Evolutionary conservation across 2,888 invertebrate species (phyloP), one percentile per base, ranked within the genome.

Genomic region (Sarcophaga caerulescens): DNA sequence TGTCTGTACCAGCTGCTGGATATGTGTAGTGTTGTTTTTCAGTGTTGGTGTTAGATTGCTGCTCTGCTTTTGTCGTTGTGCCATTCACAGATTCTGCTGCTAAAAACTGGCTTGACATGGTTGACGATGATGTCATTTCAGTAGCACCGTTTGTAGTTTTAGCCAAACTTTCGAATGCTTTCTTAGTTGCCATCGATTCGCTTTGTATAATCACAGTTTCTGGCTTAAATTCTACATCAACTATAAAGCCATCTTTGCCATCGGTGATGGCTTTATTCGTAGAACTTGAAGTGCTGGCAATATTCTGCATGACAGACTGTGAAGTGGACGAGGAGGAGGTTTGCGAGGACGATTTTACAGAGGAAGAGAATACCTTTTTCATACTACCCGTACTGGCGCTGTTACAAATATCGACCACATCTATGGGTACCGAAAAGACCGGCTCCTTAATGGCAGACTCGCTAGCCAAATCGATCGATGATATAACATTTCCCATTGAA

Each of bases 401-500:
- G 21, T 77, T 78, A 12, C 80, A 87, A 77, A 90, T 89, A 79
- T 92, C 92, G 45, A 92, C 89, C 76, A 92, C 91, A 87, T 92
- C 92, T 57, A 92, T 92, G 80, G 92, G 92, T 70, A 92, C 92
- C 59, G 92, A 92, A 81, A 92, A 91, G 45, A 91, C 90, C 85
- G 92, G 91, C 88, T 91, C 92, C 83, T 90, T 90, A 81, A 90
- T 90, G 66, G 90, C 91, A 84, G 90, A 90, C 85, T 92, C 92
- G 19, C 78, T 86, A 23, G 91, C 88, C 87, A 92, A 88, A 91
- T 92, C 92, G 65, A 92, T 89, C 25, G 92, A 92, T 4, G 92
- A 89, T 80, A 92, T 92, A 70, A 92, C 90, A 88, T 90, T 89
- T 17, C 89, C 89, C 71, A 90, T 90, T 12, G 81, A 78, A 57